phyloP scores from a whole-genome alignment of 2,797 vertebrate species.

The Scolopax bukidnonensis region DNA sequence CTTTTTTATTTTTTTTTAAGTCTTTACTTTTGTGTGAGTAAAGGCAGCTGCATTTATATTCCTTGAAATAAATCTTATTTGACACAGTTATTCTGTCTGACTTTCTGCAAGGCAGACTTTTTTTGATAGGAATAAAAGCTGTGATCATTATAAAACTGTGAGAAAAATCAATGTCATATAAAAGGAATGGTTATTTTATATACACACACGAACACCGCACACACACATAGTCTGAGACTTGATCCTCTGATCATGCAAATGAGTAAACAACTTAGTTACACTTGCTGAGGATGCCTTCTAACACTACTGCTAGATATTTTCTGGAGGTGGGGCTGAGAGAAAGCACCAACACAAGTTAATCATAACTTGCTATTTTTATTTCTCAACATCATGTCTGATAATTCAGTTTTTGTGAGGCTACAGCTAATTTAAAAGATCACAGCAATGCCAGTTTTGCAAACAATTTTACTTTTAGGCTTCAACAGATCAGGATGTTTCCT shows the following conservation, averaged over 20 bases:
- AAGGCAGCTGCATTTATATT: constrained; percentile 17
- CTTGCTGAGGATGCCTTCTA: neutral
- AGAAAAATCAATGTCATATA: constrained; percentile 18
- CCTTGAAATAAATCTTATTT: constrained; percentile 51
- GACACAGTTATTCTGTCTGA: constrained; percentile 24
- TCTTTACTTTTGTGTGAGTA: constrained; percentile 12
- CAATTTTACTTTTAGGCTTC: neutral
- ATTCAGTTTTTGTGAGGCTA: neutral
- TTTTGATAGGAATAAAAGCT: constrained; percentile 25
- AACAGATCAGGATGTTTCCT: neutral
- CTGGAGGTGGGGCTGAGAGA: neutral
- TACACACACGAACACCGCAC: neutral
- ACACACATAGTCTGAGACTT: neutral
- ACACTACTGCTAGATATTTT: neutral
- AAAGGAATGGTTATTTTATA: constrained; percentile 9
- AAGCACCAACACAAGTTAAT: neutral
- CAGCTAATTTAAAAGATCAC: neutral
- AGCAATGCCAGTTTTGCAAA: neutral
- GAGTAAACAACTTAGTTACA: neutral
- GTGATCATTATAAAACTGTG: constrained; percentile 8
- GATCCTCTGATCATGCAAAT: neutral
- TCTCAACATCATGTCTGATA: neutral
- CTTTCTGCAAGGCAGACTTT: neutral
- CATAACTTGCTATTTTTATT: neutral
- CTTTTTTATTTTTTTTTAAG: neutral